Percentiles rank a stretch among this genome's conserved stretches.
phyloP scores from a whole-genome alignment of 2,113 vertebrate species.

The Aspiorhynchus laticeps region DNA sequence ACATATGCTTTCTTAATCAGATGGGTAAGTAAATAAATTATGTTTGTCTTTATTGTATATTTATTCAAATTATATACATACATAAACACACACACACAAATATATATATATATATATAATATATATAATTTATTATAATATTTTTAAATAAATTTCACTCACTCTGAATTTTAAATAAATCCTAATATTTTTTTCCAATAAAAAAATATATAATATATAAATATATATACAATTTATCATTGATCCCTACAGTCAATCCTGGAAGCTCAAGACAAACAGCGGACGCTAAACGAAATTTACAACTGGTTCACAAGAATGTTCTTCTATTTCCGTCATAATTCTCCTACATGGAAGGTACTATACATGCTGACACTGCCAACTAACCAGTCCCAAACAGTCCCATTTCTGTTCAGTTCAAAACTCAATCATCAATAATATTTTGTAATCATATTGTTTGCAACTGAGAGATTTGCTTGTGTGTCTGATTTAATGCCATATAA shows the following conservation, averaged over 20 bases:
- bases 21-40: conserved; percentile 77
- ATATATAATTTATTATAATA: background rate
- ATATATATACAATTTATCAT: background rate
- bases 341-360: conserved; percentile 87
- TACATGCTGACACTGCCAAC: background rate
- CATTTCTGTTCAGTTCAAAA: background rate
- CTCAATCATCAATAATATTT: background rate
- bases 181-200: background rate
- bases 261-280: conserved; percentile 82
- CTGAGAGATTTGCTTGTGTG: background rate
- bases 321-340: conserved; percentile 84
- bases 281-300: conserved; percentile 87
- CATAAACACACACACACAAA: too few relatives aligned
- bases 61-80: too few relatives aligned
- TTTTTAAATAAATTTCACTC: too few relatives aligned
- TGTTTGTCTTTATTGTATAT: too few relatives aligned
- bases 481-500: background rate
- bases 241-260: conserved; percentile 78
- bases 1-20: conserved; percentile 87
- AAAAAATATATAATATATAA: background rate
- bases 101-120: background rate
- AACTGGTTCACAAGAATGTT: conserved; percentile 87
- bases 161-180: background rate
- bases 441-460: background rate
- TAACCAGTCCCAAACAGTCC: background rate